These are phyloP conservation scores for Cariama cristata DNA, from an alignment of 2,113 vertebrate genomes.

Conservation along the genomic window DNA sequence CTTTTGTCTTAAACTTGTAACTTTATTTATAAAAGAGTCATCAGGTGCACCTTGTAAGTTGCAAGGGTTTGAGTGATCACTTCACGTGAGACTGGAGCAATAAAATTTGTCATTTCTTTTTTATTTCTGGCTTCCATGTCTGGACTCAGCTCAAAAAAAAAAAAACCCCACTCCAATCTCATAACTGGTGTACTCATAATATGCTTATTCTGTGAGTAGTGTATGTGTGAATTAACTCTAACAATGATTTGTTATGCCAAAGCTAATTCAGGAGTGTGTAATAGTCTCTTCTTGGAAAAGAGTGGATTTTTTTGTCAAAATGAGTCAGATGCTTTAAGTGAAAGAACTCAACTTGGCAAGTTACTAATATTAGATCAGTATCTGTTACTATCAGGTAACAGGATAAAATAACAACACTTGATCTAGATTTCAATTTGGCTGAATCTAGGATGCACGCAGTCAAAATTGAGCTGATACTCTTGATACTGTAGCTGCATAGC, in stretches of 20 bases:
- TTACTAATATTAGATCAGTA: background rate
- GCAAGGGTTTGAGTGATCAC: background rate
- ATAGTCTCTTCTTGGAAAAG: background rate
- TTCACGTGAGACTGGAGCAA: background rate
- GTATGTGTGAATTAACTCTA: background rate
- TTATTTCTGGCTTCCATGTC: background rate
- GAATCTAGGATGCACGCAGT: background rate
- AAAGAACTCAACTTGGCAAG: background rate
- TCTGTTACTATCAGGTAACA: background rate
- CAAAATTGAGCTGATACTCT: background rate
- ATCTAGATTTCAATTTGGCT: background rate
- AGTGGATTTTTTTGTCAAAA: background rate
- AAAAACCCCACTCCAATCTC: background rate
- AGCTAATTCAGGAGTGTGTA: background rate
- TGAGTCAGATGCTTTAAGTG: background rate
- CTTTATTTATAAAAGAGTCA: background rate
- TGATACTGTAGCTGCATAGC: background rate
- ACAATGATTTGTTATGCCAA: background rate
- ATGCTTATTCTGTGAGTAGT: background rate
- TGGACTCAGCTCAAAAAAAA: background rate
- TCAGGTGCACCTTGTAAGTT: background rate
- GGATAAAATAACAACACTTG: background rate
- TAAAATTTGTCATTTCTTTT: background rate
- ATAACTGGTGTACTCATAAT: background rate
- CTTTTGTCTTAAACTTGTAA: background rate